Evolutionary conservation across 2,888 invertebrate species (phyloP).

Genomic region (Coronaproctus castanopsis): DNA sequence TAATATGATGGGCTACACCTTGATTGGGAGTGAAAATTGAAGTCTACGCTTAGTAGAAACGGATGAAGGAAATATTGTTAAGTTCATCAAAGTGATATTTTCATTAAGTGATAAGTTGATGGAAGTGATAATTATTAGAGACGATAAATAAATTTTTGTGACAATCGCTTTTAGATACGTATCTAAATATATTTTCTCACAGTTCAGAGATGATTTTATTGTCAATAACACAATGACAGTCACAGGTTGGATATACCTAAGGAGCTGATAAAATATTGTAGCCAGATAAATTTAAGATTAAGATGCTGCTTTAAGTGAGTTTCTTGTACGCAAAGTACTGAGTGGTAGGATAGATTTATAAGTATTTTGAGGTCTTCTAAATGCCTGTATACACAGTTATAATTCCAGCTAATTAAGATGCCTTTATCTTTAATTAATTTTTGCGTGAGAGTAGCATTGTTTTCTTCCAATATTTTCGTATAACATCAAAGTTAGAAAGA

Average conservation of each 20-base stretch:
- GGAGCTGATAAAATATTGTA: not conserved
- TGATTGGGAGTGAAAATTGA: no score
- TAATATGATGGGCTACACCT: no score
- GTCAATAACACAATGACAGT: not conserved
- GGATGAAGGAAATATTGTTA: no score
- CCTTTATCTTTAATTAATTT: not conserved
- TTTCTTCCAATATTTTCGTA: not conserved
- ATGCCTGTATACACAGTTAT: not conserved
- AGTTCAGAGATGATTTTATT: not conserved
- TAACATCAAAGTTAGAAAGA: not conserved
- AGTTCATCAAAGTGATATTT: no score
- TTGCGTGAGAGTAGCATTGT: not conserved
- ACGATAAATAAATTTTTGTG: not conserved
- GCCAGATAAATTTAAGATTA: not conserved
- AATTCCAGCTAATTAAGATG: not conserved
- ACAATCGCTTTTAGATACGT: not conserved
- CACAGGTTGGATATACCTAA: not conserved
- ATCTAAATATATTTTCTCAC: not conserved
- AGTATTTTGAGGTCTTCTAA: not conserved
- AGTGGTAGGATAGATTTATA: not conserved
- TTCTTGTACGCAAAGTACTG: not conserved
- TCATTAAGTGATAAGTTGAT: no score
- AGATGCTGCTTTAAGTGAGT: not conserved
- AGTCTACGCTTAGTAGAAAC: no score
- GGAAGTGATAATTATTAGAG: no score